phyloP scores from a whole-genome alignment of 2,888 invertebrate species.

The Drosophila neotestacea region DNA sequence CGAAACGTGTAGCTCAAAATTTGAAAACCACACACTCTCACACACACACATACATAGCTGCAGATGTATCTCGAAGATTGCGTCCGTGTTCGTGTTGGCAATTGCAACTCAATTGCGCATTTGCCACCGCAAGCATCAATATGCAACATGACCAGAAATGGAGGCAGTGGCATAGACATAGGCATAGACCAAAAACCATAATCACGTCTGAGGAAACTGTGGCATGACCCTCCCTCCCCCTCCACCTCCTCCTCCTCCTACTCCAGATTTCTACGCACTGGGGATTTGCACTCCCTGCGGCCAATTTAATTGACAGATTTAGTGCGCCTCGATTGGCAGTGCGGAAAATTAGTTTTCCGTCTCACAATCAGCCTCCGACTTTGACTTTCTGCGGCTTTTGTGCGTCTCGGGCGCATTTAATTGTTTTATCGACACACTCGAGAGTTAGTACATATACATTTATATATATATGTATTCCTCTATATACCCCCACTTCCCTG shows the following conservation, averaged over 20 bases:
- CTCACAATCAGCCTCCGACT: conserved; percentile 60
- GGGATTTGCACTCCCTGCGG: conserved; percentile 77
- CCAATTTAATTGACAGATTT: conserved; percentile 85
- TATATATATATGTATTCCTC: not conserved
- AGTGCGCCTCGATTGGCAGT: conserved; percentile 83
- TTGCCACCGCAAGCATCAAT: conserved; percentile 81
- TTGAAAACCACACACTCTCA: conserved; percentile 59
- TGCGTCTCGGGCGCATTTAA: conserved; percentile 64
- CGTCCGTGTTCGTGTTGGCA: conserved; percentile 73
- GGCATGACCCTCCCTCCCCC: conserved; percentile 12
- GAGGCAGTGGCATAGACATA: conserved; percentile 23
- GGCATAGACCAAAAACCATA: conserved; percentile 55
- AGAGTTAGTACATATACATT: conserved; percentile 19
- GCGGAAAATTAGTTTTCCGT: conserved; percentile 82
- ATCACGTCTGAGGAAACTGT: conserved; percentile 70
- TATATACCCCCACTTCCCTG: conserved; percentile 6
- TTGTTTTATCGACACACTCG: conserved; percentile 77
- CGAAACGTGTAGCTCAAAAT: conserved; percentile 77
- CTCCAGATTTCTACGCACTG: conserved; percentile 39
- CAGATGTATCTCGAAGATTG: conserved; percentile 68
- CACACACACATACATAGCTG: conserved; percentile 2
- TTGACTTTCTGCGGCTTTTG: conserved; percentile 62
- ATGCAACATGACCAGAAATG: conserved; percentile 51
- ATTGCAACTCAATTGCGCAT: conserved; percentile 81
- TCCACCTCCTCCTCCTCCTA: not conserved